Base-by-base conservation (phyloP, 30 jellyfish, hydroid and myxozoan genomes). In the Aurelia sp. region DNA sequence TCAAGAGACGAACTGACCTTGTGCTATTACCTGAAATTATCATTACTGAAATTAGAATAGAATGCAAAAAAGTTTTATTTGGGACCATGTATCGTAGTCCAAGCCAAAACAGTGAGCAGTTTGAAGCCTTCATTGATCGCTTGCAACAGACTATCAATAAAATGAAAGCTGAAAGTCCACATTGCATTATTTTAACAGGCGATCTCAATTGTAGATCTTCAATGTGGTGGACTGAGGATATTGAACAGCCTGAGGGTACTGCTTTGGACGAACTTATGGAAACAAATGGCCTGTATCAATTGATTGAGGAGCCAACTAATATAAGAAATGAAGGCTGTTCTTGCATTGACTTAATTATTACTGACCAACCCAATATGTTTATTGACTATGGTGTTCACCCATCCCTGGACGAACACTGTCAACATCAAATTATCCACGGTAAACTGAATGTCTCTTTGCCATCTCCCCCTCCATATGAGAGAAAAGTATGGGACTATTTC, bases 91-190 rank as follows among this genome's bases (percentile, higher is more conserved):
- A 27, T 27, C 33, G 33, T 27, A 27, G 33, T 27, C 33, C 33
- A 27, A 27, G 33, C 33, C 33, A 27, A 27, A 27, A 27, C 33
- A 27, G 33, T 2, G 33, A 27, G 33, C 33, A 27, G 33, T 27
- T 27, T 27, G 33, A 27, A 27, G 33, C 33, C 33, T 1, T 27
- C 33, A 27, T 27, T 27, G 33, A 27, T 27, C 33, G 33, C 33
- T 27, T 27, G 33, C 84, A 63, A 80, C 72, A 64, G 64, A 44
- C 35, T 60, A 64, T 80, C 72, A 44, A 80, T 50, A 66, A 50
- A 80, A 67, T 80, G 81, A 66, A 80, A 80, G 91, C 69, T 11
- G 91, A 80, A 80, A 80, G 47, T 19, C 91, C 91, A 40, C 84
- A 80, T 65, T 44, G 81, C 82, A 66, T 64, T 71, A 64, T 80